Percentiles rank a stretch among this genome's conserved stretches.
Evolutionary conservation across 2,888 invertebrate genomes (phyloP).

Genomic region (Myopa testacea): DNA sequence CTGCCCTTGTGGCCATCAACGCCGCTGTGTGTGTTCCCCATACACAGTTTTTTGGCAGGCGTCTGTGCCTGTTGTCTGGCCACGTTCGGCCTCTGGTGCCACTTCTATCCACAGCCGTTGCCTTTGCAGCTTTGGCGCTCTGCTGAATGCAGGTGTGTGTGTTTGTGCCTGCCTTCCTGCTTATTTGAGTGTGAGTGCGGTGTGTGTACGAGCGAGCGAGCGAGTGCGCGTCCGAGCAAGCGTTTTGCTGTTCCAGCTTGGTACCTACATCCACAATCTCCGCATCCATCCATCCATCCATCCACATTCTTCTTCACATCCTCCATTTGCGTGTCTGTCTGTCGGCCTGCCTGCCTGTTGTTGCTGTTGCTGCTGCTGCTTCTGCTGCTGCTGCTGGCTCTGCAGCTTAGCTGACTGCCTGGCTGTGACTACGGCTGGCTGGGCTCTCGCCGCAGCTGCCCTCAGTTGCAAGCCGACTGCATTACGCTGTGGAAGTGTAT

Average conservation of each 20-base stretch:
- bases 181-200: conserved; percentile 9
- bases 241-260: conserved; percentile 35
- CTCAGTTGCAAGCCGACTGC: conserved; percentile 67
- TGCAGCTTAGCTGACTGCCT: conserved; percentile 20
- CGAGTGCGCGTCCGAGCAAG: conserved; percentile 26
- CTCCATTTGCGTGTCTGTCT: conserved; percentile 10
- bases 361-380: not conserved
- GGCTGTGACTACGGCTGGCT: conserved; percentile 11
- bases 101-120: not conserved
- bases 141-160: conserved; percentile 22
- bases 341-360: conserved; percentile 2
- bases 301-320: conserved; percentile 8
- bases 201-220: conserved; percentile 28
- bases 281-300: conserved; percentile 29
- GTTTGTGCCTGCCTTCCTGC: not conserved
- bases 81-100: conserved; percentile 12
- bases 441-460: conserved; percentile 37
- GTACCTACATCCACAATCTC: conserved; percentile 28
- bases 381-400: conserved; percentile 22
- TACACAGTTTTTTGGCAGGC: not conserved
- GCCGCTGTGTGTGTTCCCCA: conserved; percentile 18
- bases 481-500: conserved; percentile 63
- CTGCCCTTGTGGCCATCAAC: conserved; percentile 9
- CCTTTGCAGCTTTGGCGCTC: not conserved
- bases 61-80: conserved; percentile 16